Evolutionary conservation across 1,140 invertebrate species (phyloP), one percentile per base, ranked within the genome.

Genomic region (Hypothenemus hampei): DNA sequence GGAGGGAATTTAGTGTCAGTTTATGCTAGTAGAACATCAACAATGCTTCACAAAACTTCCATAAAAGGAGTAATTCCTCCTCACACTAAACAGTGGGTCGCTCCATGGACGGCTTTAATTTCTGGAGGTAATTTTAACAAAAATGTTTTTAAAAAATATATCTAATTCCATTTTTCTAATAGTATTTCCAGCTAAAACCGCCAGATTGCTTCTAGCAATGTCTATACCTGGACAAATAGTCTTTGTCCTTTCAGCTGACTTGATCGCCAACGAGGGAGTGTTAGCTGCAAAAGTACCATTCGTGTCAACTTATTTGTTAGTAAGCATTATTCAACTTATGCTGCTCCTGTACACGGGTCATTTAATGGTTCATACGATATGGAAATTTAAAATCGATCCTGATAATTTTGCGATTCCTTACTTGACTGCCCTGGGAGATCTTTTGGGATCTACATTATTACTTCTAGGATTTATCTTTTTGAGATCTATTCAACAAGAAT

Each of bases 341-440:
- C 68, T 90, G 23, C 72, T 92, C 15, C 71, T 92, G 5, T 91
- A 93, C 70, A 77, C 91, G 36, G 87, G 90, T 1, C 88, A 92
- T 65, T 81, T 93, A 57, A 85, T 97, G 64, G 86, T 95, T 19
- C 86, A 91, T 67, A 83, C 82, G 46, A 93, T 97, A 84, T 98
- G 95, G 95, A 81, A 81, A 58, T 77, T 75, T 61, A 87, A 87
- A 66, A 88, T 93, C 59, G 93, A 98, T 75, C 95, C 95, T 1
- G 95, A 98, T 70, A 98, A 95, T 72, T 91, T 91, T n/a, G 89
- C 93, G 13, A 97, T 98, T 57, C 95, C 95, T 1, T 96, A 95
- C 73, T 77, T 97, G 37, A 98, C 95, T 3, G 91, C 94, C 1
- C 66, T 97, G 1, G 95, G 94, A 13, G 95, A 98, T 74, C 79